Evolutionary conservation across 2,797 vertebrate species (phyloP).

Genomic region (Esox masquinongy): DNA sequence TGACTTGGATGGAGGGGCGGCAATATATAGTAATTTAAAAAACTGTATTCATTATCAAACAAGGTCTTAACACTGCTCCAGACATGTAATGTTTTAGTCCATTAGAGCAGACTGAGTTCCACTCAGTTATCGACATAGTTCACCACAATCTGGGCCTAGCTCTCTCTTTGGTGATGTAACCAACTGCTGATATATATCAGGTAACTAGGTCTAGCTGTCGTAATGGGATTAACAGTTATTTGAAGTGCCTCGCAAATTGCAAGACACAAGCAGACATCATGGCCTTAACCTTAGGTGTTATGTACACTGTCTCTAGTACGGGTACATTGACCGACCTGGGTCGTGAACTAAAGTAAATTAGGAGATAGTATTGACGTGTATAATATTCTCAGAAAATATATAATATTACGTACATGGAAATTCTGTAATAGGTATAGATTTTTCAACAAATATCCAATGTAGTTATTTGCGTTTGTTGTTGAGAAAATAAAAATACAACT

Average conservation of each 20-base stretch:
- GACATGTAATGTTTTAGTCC: no score
- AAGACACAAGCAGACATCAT: constrained; percentile 21
- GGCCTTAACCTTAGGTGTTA: constrained; percentile 19
- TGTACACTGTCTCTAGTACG: background rate
- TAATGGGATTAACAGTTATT: constrained; percentile 79
- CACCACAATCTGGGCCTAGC: background rate
- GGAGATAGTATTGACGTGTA: background rate
- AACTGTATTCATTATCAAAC: no score
- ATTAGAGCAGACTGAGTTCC: background rate
- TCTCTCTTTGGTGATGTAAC: constrained; percentile 69
- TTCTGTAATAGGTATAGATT: no score
- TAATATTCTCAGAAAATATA: no score
- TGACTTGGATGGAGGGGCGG: no score
- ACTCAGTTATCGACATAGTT: background rate
- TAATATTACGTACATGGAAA: no score
- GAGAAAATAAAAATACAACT: no score
- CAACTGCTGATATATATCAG: constrained; percentile 55
- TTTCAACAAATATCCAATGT: no score
- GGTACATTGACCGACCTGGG: background rate
- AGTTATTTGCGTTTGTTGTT: no score
- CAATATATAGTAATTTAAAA: no score
- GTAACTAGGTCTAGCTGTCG: constrained; percentile 71
- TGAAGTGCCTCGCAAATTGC: constrained; percentile 43
- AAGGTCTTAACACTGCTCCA: no score
- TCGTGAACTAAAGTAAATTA: background rate